Percentiles rank a stretch among this genome's conserved stretches.
Conservation (phyloP, 1,140 invertebrate species). For the Globodera ellingtonae region DNA sequence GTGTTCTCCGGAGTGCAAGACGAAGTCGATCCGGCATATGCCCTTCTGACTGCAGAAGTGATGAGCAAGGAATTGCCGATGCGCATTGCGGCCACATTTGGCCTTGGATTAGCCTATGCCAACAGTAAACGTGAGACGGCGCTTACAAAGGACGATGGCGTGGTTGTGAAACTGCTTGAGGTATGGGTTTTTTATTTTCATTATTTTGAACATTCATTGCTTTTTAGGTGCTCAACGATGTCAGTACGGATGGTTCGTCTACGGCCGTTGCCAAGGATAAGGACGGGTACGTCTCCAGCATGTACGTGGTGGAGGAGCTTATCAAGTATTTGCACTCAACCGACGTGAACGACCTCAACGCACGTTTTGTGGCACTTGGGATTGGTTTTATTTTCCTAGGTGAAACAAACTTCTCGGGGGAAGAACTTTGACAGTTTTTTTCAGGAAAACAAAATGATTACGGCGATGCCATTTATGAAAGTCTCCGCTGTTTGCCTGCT, state of each 20-base stretch:
- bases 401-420: conserved; percentile 28
- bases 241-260: conserved; percentile 72
- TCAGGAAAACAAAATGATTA: conserved; percentile 86
- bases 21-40: conserved; percentile 90
- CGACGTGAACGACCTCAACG: conserved; percentile 82
- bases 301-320: conserved; percentile 84
- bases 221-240: conserved; percentile 82
- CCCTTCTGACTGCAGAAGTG: conserved; percentile 92
- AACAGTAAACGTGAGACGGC: conserved; percentile 94
- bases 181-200: conserved; percentile 31
- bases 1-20: conserved; percentile 97
- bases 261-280: conserved; percentile 71
- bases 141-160: conserved; percentile 69
- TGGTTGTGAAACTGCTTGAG: conserved; percentile 61
- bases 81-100: conserved; percentile 86
- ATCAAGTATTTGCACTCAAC: conserved; percentile 83
- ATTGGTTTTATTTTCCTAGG: conserved; percentile 86
- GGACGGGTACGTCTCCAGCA: conserved; percentile 74
- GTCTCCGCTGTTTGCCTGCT: conserved; percentile 87
- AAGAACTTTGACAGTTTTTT: conserved; percentile 33
- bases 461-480: conserved; percentile 83
- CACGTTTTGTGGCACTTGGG: conserved; percentile 87
- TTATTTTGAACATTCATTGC: conserved; percentile 69
- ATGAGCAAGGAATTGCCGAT: conserved; percentile 82
- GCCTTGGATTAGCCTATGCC: conserved; percentile 93